These are phyloP conservation scores for Centropus bengalensis DNA, from an alignment of 2,113 vertebrate genomes.

Conservation along the genomic window DNA sequence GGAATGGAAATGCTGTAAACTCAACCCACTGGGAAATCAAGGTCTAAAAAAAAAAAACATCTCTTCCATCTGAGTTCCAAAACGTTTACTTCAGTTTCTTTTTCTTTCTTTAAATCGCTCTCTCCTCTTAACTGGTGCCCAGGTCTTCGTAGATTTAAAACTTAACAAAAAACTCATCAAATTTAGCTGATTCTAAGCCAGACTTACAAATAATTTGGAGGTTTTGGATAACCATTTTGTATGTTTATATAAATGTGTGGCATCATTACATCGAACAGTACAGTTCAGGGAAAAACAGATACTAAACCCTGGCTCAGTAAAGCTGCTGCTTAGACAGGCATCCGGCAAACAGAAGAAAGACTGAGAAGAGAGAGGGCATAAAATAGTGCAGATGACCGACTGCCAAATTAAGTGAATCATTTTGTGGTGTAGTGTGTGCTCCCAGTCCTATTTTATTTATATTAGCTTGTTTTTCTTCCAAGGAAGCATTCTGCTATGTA, in stretches of 20 bases:
- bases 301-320: not conserved
- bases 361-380: not conserved
- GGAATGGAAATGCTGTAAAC: not conserved
- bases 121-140: not conserved
- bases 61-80: not conserved
- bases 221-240: not conserved
- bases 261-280: not conserved
- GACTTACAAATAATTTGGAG: not conserved
- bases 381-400: not conserved
- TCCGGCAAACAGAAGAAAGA: not conserved
- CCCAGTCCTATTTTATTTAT: not conserved
- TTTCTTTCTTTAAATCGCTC: not conserved
- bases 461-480: not conserved
- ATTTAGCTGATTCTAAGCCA: not conserved
- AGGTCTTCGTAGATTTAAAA: not conserved
- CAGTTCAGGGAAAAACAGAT: not conserved
- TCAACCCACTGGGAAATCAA: not conserved
- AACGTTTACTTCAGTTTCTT: not conserved
- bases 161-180: not conserved
- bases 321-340: not conserved
- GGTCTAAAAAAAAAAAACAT: not conserved
- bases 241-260: not conserved
- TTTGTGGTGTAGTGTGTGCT: not conserved
- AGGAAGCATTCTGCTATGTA: not conserved
- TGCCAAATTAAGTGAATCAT: not conserved